phyloP scores from a whole-genome alignment of 2,113 vertebrate species.

The Eulemur macaco region DNA sequence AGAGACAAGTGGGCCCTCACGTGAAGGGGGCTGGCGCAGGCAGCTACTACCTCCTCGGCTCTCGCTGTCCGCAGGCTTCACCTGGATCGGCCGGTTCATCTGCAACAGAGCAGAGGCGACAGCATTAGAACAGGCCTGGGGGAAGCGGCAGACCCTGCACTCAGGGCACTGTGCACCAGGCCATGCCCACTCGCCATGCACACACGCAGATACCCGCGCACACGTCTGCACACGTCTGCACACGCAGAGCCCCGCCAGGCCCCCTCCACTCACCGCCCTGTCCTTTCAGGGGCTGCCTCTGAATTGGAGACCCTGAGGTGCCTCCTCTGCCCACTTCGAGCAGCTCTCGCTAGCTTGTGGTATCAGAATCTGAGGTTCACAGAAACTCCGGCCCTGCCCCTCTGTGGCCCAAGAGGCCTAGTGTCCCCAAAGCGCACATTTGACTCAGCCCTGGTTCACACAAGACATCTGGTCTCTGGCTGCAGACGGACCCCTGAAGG shows the following conservation, averaged over 20 bases:
- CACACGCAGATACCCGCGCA: accelerated
- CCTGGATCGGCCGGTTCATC: conserved; percentile 99
- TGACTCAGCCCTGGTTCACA: background rate
- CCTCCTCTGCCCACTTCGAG: background rate
- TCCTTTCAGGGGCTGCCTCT: background rate
- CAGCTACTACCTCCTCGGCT: conserved; percentile 97
- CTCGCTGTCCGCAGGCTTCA: conserved; percentile 99
- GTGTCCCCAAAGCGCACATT: background rate
- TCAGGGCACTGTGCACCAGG: background rate
- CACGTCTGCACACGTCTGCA: background rate
- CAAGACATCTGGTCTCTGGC: background rate
- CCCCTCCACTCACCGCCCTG: accelerated
- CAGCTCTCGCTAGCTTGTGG: background rate
- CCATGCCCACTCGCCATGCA: background rate
- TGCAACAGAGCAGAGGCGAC: conserved; percentile 84
- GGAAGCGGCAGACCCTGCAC: background rate
- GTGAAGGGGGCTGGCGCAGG: conserved; percentile 81
- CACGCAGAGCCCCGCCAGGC: background rate
- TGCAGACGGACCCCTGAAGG: background rate
- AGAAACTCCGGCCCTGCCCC: background rate
- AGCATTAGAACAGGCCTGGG: conserved; percentile 44
- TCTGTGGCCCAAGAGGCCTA: background rate
- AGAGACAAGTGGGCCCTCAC: conserved; percentile 81
- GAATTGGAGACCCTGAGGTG: background rate
- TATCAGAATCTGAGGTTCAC: background rate